Base-by-base conservation (phyloP, 2,113 vertebrate species). In the Mastomys natalensis region DNA sequence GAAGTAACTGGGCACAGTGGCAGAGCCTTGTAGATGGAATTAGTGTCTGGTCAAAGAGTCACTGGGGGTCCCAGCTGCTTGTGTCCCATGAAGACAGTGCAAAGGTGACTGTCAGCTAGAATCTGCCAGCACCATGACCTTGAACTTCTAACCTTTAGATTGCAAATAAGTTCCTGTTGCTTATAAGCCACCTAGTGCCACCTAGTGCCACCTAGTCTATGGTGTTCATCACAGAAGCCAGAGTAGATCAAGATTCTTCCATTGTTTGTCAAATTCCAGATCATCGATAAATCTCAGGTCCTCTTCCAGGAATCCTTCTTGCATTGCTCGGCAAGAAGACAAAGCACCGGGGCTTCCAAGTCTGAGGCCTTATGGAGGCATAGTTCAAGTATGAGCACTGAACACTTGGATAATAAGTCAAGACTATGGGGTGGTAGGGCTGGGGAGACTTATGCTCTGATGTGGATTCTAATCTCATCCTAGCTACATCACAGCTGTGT, bases 251-350 rank as follows among this genome's bases (percentile, higher is more conserved):
- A 68, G 43, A 89, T 17, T 9, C 43, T 82, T 89, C 74, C n/a
- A 31, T 90, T 43, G 34, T 87, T 58, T 77, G 45, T 34, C 43
- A 80, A 89, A 74, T 77, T 70, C 70, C 74, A 62, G 37, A 53
- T 89, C 26, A 48, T 73, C 53, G 43, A 55, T 84, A 81, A 70
- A 45, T 2, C 4, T 53, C 51, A 53, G 73, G 43, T 21, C 13
- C 60, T 93, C 92, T 68, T 64, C 55, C 11, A 51, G 40, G 21
- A 94, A 95, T 78, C 7, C 58, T 64, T 86, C 89, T 89, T 70
- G 55, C 82, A 34, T 91, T 96, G n/a, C 78, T 87, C 29, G 11
- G 43, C 62, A 84, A 29, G 48, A 22, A 85, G 82, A 77, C 24
- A 31, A 51, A 92, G 16, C 22, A 19, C 80, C 43, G 34, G 58